phyloP scores from a whole-genome alignment of 1,140 invertebrate species.

The Agraylea sexmaculata region DNA sequence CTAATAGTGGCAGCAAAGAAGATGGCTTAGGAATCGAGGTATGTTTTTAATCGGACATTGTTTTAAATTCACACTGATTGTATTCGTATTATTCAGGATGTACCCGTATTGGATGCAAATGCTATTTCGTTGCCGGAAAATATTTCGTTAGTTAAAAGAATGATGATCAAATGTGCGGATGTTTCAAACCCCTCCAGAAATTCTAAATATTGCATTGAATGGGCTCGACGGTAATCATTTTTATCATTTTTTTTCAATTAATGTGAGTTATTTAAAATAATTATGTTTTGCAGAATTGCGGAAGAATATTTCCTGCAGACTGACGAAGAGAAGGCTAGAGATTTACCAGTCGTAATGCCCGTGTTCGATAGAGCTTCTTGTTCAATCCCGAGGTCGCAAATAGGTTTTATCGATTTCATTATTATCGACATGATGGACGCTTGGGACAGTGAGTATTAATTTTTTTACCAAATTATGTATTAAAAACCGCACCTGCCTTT shows the following conservation, averaged over 20 bases:
- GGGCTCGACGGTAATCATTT: slow-evolving; percentile 57
- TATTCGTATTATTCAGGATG: slow-evolving; percentile 27
- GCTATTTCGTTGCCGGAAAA: slow-evolving; percentile 60
- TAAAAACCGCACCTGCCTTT: not conserved
- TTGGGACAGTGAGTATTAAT: slow-evolving; percentile 71
- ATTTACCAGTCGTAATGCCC: slow-evolving; percentile 89
- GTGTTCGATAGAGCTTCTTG: slow-evolving; percentile 87
- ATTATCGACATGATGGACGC: slow-evolving; percentile 95
- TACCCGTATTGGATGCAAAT: slow-evolving; percentile 38
- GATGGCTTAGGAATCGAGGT: slow-evolving; percentile 37
- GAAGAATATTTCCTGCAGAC: slow-evolving; percentile 93
- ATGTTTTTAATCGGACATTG: slow-evolving; percentile 18
- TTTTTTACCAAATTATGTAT: slow-evolving; percentile 4
- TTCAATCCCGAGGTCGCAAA: slow-evolving; percentile 92
- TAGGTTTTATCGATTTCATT: slow-evolving; percentile 93
- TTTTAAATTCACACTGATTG: slow-evolving; percentile 3
- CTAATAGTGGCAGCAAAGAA: slow-evolving; percentile 34
- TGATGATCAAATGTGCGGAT: slow-evolving; percentile 97
- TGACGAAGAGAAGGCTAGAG: slow-evolving; percentile 78
- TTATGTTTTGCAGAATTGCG: slow-evolving; percentile 42
- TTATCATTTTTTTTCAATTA: not conserved
- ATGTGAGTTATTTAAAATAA: not conserved
- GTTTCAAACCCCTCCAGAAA: slow-evolving; percentile 89
- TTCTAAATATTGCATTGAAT: slow-evolving; percentile 73
- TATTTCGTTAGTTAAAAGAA: slow-evolving; percentile 70